These are phyloP conservation scores for Pyralis farinalis DNA, from an alignment of 2,888 invertebrate genomes.

Conservation along the genomic window DNA sequence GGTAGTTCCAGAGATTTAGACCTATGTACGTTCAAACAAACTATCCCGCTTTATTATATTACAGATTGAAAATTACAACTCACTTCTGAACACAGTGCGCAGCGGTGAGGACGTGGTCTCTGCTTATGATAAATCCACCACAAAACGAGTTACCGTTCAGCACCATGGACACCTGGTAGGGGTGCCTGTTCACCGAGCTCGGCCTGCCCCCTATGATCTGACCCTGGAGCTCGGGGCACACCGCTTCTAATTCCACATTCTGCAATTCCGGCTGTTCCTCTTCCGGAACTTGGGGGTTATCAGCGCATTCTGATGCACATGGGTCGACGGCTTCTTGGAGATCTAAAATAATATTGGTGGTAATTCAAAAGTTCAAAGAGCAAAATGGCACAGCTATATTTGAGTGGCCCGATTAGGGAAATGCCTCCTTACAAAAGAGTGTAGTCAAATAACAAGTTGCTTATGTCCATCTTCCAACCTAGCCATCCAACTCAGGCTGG, in stretches of 20 bases:
- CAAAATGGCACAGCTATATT: no score
- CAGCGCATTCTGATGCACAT: conserved; percentile 21
- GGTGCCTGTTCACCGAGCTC: conserved; percentile 61
- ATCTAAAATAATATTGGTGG: conserved; percentile 37
- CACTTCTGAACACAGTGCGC: conserved; percentile 74
- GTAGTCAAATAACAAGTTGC: no score
- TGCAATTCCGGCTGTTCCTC: conserved; percentile 37
- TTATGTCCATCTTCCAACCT: no score
- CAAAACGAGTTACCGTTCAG: conserved; percentile 71
- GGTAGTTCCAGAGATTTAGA: no score
- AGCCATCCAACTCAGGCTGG: no score
- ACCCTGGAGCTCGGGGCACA: conserved; percentile 65
- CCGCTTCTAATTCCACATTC: conserved; percentile 51
- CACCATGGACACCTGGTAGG: conserved; percentile 70
- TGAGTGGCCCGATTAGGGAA: no score
- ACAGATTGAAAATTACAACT: conserved; percentile 36
- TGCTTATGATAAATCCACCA: conserved; percentile 70
- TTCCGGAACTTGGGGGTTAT: conserved; percentile 13
- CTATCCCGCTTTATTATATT: no score
- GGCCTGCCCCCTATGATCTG: conserved; percentile 70
- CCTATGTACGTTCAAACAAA: no score
- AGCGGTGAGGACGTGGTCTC: conserved; percentile 62
- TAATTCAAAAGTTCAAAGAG: neutral
- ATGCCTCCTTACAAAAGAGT: no score
- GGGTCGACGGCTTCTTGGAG: conserved; percentile 52